These are phyloP conservation scores for Drosophila ogumai DNA, from an alignment of 1,140 invertebrate species.

Conservation along the genomic window DNA sequence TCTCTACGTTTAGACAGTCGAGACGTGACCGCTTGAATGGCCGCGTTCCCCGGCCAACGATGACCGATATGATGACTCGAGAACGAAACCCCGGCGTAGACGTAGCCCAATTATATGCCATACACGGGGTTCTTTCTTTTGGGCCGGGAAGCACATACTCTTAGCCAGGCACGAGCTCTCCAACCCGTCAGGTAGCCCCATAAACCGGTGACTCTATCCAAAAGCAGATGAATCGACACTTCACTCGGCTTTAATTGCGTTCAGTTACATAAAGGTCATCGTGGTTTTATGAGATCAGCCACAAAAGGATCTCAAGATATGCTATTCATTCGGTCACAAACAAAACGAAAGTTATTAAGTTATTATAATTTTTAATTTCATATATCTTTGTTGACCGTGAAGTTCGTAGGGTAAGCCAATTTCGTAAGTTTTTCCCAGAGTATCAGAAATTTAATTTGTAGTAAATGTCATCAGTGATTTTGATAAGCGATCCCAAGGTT, in stretches of 20 bases:
- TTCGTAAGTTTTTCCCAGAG: not conserved
- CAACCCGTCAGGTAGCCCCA: slow-evolving; percentile 16
- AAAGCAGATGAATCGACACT: slow-evolving; percentile 28
- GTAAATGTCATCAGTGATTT: not conserved
- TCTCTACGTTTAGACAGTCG: slow-evolving; percentile 61
- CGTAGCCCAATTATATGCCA: slow-evolving; percentile 39
- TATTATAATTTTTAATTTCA: slow-evolving; percentile 14
- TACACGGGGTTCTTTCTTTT: slow-evolving; percentile 21
- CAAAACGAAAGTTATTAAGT: slow-evolving; percentile 28
- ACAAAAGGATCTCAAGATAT: slow-evolving; percentile 9
- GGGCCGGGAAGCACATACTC: slow-evolving; percentile 32
- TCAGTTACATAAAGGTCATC: slow-evolving; percentile 40
- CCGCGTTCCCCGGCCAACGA: slow-evolving; percentile 30
- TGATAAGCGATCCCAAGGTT: not conserved
- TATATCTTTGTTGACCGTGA: not conserved
- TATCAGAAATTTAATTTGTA: too few relatives aligned
- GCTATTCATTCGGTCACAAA: not conserved
- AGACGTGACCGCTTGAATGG: slow-evolving; percentile 55
- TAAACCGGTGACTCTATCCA: slow-evolving; percentile 12
- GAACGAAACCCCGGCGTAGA: slow-evolving; percentile 7
- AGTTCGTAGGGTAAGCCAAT: not conserved
- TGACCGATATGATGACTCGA: slow-evolving; percentile 39
- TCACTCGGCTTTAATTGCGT: slow-evolving; percentile 23
- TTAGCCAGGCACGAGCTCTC: slow-evolving; percentile 9
- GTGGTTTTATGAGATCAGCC: slow-evolving; percentile 11